Evolutionary conservation across 2,113 vertebrate species (phyloP).

Genomic region (Alectura lathami): DNA sequence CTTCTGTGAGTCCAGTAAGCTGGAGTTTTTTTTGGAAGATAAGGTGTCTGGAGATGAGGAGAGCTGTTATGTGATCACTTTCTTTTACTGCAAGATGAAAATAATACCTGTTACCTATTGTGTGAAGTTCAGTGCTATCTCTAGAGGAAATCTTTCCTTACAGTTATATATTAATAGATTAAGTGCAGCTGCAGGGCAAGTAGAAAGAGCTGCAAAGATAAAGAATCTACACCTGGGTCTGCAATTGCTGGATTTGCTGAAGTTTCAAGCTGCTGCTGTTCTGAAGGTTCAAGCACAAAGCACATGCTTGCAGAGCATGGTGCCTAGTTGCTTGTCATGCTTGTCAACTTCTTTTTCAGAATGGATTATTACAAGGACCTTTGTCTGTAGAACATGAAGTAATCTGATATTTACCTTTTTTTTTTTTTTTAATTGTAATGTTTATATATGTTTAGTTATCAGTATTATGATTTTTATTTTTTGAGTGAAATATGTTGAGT

Average conservation of each 20-base stretch:
- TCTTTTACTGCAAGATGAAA: not conserved
- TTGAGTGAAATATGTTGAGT: not conserved
- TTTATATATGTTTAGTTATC: not conserved
- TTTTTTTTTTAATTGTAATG: not conserved
- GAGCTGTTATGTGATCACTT: not conserved
- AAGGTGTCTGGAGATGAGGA: not conserved
- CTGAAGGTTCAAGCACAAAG: not conserved
- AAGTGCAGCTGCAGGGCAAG: constrained; percentile 34
- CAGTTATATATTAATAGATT: constrained; percentile 13
- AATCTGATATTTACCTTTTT: not conserved
- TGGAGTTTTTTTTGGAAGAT: not conserved
- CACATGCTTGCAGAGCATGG: not conserved
- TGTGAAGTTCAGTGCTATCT: not conserved
- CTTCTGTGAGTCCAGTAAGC: not conserved
- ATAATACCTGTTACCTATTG: not conserved
- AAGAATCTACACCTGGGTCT: not conserved
- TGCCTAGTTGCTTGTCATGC: not conserved
- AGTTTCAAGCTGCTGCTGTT: not conserved
- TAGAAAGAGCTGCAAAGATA: not conserved
- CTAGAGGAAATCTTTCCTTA: constrained; percentile 9
- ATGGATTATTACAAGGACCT: not conserved
- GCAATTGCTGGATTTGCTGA: not conserved
- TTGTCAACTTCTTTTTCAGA: not conserved
- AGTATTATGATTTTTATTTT: not conserved
- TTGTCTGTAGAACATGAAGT: not conserved